A percentile compares a stretch with the other conserved stretches of the same genome.
These are phyloP conservation scores for Colletes gigas DNA, from an alignment of 1,140 invertebrate species.

Conservation along the genomic window DNA sequence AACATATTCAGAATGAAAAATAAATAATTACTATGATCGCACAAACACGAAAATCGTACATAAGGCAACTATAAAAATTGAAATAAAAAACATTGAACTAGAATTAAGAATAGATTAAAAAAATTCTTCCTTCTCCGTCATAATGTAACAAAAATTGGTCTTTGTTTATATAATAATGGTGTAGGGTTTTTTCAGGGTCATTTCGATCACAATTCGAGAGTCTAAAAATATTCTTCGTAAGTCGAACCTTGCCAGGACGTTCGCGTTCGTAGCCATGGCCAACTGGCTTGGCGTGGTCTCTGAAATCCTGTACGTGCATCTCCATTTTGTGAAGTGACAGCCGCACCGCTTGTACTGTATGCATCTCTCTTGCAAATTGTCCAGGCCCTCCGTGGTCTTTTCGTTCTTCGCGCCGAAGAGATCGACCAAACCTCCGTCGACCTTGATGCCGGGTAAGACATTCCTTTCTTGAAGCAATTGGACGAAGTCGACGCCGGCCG, in stretches of 20 bases:
- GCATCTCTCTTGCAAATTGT: conserved; percentile 95
- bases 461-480: conserved; percentile 90
- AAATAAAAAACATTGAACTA: no score
- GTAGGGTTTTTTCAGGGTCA: not conserved
- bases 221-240: not conserved
- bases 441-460: conserved; percentile 96
- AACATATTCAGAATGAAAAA: no score
- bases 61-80: no score
- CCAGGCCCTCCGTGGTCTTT: conserved; percentile 97
- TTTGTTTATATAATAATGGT: no score
- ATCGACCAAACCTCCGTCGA: conserved; percentile 94
- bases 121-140: no score
- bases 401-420: conserved; percentile 95
- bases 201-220: no score
- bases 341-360: conserved; percentile 99
- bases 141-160: no score
- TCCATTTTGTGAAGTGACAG: conserved; percentile 99
- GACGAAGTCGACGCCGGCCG: conserved; percentile 91
- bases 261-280: conserved; percentile 95
- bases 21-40: no score
- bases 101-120: no score
- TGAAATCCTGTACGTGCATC: conserved; percentile 96
- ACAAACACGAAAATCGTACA: no score
- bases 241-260: conserved; percentile 88
- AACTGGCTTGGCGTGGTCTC: conserved; percentile 92